phyloP scores from a whole-genome alignment of 2,888 invertebrate genomes.

The Drosophila niveifrons region DNA sequence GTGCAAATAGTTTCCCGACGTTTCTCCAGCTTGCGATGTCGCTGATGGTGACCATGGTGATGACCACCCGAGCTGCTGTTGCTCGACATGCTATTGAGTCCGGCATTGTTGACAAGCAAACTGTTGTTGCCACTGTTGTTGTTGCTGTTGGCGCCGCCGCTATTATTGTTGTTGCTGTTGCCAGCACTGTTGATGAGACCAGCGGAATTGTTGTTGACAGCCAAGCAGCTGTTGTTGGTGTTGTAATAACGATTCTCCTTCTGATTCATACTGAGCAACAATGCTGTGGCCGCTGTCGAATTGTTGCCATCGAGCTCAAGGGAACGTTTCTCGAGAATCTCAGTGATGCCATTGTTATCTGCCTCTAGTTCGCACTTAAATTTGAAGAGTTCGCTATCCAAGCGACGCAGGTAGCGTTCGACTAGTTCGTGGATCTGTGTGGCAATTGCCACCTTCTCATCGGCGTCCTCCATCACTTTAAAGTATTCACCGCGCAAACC shows the following conservation, averaged over 20 bases:
- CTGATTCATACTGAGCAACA: constrained; percentile 88
- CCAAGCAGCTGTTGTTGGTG: constrained; percentile 24
- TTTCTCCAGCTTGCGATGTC: constrained; percentile 89
- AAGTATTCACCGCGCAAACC: constrained; percentile 94
- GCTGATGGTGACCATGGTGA: constrained; percentile 57
- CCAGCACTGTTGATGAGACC: constrained; percentile 4
- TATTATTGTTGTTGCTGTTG: constrained; percentile 8
- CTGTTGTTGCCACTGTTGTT: constrained; percentile 44
- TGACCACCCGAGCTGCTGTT: constrained; percentile 24
- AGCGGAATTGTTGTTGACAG: constrained; percentile 43
- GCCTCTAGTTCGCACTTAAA: constrained; percentile 99
- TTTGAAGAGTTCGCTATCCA: constrained; percentile 96
- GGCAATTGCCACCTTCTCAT: constrained; percentile 97
- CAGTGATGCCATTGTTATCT: constrained; percentile 99
- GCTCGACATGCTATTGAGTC: constrained; percentile 35
- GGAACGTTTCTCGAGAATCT: constrained; percentile 96
- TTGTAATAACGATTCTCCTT: constrained; percentile 92
- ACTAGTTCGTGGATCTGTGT: constrained; percentile 98
- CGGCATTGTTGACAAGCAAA: constrained; percentile 40
- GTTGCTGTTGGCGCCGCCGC: constrained; percentile 46
- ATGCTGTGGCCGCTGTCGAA: constrained; percentile 86
- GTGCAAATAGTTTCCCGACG: constrained; percentile 89
- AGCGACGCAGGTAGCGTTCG: constrained; percentile 94
- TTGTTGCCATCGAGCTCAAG: constrained; percentile 91
- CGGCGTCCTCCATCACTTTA: constrained; percentile 96